Conservation (phyloP, 2,113 vertebrate species). For the Myanophis thanlyinensis region DNA sequence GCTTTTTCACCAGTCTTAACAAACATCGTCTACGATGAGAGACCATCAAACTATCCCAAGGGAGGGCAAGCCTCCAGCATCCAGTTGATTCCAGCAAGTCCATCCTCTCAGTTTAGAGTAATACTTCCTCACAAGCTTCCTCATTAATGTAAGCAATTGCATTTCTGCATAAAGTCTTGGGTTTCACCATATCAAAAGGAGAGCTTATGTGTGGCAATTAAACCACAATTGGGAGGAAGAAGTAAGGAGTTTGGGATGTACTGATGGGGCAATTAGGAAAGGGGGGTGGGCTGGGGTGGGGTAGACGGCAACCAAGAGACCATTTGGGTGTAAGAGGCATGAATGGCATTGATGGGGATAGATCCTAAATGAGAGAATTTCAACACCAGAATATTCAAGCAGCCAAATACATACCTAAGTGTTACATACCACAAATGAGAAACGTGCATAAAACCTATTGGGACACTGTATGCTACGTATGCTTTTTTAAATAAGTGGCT, state of each 20-base stretch:
- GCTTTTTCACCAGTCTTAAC: slow-evolving; percentile 72
- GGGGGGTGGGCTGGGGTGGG: not conserved
- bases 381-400: not conserved
- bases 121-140: slow-evolving; percentile 46
- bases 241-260: not conserved
- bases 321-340: not conserved
- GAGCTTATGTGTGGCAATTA: not conserved
- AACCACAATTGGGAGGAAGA: not conserved
- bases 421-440: not conserved
- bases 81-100: slow-evolving; percentile 47
- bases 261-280: not conserved
- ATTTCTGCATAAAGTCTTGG: not conserved
- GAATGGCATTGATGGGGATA: not conserved
- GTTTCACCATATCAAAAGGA: not conserved
- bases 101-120: slow-evolving; percentile 30
- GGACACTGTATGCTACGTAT: not conserved
- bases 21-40: slow-evolving; percentile 55
- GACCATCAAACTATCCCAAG: slow-evolving; percentile 49
- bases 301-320: not conserved
- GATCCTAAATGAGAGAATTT: not conserved
- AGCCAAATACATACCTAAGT: not conserved
- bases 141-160: slow-evolving; percentile 22
- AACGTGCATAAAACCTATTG: not conserved
- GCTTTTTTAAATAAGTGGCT: not conserved
- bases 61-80: slow-evolving; percentile 55